phyloP scores from a whole-genome alignment of 2,113 vertebrate species.

The Ciconia stormi region DNA sequence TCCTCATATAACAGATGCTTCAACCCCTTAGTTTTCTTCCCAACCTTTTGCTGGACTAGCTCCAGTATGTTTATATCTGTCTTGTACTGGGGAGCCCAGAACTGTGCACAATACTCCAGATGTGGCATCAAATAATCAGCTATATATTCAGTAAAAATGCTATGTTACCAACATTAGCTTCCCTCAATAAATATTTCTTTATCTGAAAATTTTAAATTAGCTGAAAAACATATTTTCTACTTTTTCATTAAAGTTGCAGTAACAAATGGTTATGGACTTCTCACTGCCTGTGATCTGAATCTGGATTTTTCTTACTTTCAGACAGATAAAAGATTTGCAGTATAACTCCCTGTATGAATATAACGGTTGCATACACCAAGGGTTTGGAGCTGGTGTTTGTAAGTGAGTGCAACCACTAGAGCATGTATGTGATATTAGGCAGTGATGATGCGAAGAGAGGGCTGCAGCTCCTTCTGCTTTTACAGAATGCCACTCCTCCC shows the following conservation, averaged over 20 bases:
- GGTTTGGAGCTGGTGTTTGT: neutral
- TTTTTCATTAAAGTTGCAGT: neutral
- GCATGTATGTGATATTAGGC: neutral
- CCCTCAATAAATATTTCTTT: neutral
- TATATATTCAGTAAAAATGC: neutral
- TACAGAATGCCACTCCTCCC: neutral
- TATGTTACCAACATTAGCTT: neutral
- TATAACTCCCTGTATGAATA: neutral
- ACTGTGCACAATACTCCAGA: rapidly evolving
- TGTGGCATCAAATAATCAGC: neutral
- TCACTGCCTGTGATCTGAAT: neutral
- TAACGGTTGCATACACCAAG: neutral
- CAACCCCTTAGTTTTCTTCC: neutral
- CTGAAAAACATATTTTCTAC: neutral
- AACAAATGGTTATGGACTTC: neutral
- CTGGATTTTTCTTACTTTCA: neutral
- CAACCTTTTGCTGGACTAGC: neutral
- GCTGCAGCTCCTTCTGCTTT: neutral
- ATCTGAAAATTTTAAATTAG: neutral
- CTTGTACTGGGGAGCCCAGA: neutral
- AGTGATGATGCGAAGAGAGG: neutral
- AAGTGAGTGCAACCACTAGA: neutral
- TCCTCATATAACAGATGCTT: neutral
- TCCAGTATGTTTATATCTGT: neutral
- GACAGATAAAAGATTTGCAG: neutral